A percentile compares a stretch with the other conserved stretches of the same genome.
Conservation (phyloP, 2,113 vertebrate species). For the Galeopterus variegatus region DNA sequence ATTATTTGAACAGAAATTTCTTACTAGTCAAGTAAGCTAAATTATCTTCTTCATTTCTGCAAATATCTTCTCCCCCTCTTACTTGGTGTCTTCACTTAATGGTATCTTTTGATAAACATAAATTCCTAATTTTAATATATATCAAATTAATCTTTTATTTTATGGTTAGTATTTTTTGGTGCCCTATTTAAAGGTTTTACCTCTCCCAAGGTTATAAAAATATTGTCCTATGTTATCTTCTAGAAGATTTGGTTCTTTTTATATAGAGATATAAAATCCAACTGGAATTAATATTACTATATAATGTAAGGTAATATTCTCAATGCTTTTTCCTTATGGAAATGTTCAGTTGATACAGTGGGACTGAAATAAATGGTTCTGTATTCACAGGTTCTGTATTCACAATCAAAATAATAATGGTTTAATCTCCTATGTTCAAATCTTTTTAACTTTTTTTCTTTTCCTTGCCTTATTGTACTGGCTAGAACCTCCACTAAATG, state of each 20-base stretch:
- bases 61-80: neutral
- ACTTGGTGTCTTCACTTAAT: constrained; percentile 38
- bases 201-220: constrained; percentile 40
- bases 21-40: neutral
- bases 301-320: neutral
- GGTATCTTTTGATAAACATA: constrained; percentile 1
- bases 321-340: neutral
- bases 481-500: neutral
- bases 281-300: neutral
- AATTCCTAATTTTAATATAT: constrained; percentile 1
- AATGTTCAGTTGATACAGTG: neutral
- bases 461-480: neutral
- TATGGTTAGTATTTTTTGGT: constrained; percentile 10
- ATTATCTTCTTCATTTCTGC: neutral
- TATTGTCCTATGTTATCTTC: neutral
- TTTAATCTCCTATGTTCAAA: constrained; percentile 30
- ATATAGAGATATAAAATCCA: neutral
- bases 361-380: neutral
- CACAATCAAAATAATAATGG: neutral
- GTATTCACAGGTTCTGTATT: neutral
- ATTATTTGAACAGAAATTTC: neutral
- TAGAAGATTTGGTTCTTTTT: neutral
- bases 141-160: constrained; percentile 2
- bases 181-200: neutral
- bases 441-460: neutral